A percentile compares a stretch with the other conserved stretches of the same genome.
These are phyloP conservation scores for Diuraphis noxia DNA, from an alignment of 1,140 invertebrate species.

Conservation along the genomic window DNA sequence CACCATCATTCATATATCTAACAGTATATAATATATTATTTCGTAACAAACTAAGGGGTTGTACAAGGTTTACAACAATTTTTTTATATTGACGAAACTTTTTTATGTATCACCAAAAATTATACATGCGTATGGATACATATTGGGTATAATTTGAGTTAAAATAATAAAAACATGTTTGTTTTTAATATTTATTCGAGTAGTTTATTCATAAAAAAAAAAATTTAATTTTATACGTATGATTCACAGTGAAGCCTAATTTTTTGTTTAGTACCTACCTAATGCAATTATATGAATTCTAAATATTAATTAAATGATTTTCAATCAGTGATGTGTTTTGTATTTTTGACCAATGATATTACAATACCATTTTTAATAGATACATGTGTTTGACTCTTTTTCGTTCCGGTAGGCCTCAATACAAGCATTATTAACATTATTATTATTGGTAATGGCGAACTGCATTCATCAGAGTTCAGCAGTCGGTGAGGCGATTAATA, in stretches of 20 bases:
- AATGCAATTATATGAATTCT: too few relatives aligned
- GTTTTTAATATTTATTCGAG: too few relatives aligned
- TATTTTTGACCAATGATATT: neutral
- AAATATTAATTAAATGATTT: too few relatives aligned
- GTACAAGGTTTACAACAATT: neutral
- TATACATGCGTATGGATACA: too few relatives aligned
- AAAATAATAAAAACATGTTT: too few relatives aligned
- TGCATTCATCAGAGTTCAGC: neutral
- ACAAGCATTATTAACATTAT: neutral
- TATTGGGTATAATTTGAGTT: too few relatives aligned
- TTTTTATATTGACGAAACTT: too few relatives aligned
- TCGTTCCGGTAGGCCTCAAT: neutral
- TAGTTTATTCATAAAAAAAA: too few relatives aligned
- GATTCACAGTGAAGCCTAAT: too few relatives aligned
- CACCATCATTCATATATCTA: neutral
- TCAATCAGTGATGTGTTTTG: neutral
- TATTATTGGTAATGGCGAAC: neutral
- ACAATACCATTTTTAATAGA: neutral
- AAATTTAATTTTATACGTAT: too few relatives aligned
- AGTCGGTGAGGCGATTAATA: constrained; percentile 22
- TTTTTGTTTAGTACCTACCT: too few relatives aligned
- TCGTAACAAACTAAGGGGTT: neutral
- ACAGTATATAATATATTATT: neutral
- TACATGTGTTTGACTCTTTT: neutral
- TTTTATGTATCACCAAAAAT: too few relatives aligned